Evolutionary conservation across 2,113 vertebrate genomes (phyloP).

Genomic region (Oceanites oceanicus): DNA sequence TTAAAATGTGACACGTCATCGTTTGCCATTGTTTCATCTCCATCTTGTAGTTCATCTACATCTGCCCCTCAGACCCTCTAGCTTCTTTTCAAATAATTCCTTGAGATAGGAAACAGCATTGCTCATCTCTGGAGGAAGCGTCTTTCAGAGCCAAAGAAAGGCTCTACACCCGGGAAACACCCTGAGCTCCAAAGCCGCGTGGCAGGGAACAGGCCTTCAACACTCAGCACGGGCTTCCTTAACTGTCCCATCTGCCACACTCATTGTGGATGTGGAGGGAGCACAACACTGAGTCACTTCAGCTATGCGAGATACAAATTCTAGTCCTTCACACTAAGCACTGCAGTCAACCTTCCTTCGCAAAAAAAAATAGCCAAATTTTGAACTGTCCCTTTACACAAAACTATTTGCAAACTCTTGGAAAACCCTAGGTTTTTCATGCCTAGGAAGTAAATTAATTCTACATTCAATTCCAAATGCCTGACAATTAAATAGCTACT

Average conservation of each 20-base stretch:
- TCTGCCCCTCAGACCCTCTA: neutral
- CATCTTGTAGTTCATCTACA: neutral
- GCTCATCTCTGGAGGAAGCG: neutral
- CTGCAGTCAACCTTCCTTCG: neutral
- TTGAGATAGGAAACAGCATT: neutral
- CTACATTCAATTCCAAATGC: neutral
- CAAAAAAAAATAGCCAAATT: neutral
- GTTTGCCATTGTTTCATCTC: neutral
- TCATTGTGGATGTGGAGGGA: accelerated
- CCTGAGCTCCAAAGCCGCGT: accelerated
- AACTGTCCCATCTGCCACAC: neutral
- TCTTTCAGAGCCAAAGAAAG: neutral
- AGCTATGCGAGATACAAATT: accelerated
- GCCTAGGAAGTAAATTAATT: neutral
- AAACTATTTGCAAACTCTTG: neutral
- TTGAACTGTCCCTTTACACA: neutral
- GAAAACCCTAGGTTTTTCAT: neutral
- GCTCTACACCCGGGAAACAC: neutral
- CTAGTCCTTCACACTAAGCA: neutral
- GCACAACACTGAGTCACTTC: neutral
- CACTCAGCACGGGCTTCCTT: neutral
- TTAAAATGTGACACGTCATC: neutral
- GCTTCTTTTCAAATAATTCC: neutral
- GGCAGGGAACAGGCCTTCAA: neutral
- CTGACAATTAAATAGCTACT: neutral